A percentile compares a stretch with the other conserved stretches of the same genome.
Conservation (phyloP, 2,113 vertebrate genomes). For the Proteles cristata region DNA sequence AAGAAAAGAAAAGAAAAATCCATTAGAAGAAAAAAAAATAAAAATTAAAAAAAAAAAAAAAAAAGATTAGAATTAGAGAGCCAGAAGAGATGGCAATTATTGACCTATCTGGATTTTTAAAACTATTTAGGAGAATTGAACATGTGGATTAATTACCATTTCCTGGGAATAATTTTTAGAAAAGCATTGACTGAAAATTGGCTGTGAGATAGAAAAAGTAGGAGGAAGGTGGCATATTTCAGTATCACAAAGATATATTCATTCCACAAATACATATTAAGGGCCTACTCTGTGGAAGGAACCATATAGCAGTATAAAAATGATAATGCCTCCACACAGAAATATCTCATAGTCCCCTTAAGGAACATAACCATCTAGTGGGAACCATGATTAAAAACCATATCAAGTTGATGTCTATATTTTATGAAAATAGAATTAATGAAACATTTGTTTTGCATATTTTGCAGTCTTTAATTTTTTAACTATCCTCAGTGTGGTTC, state of each 20-base stretch:
- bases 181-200: not conserved
- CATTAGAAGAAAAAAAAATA: too few relatives aligned
- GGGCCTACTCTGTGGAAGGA: not conserved
- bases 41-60: not conserved
- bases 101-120: not conserved
- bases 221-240: constrained; percentile 17
- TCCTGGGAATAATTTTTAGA: constrained; percentile 30
- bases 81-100: not conserved
- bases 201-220: not conserved
- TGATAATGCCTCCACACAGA: not conserved
- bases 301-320: constrained; percentile 13
- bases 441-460: not conserved
- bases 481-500: not conserved
- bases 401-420: not conserved
- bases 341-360: not conserved
- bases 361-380: not conserved
- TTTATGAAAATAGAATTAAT: constrained; percentile 52
- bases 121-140: not conserved
- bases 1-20: too few relatives aligned
- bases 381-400: not conserved
- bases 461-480: constrained; percentile 14
- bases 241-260: not conserved
- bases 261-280: not conserved
- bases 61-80: not conserved
- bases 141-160: not conserved